Conservation (phyloP, 2,797 vertebrate species). For the Arrhamphus sclerolepis region DNA sequence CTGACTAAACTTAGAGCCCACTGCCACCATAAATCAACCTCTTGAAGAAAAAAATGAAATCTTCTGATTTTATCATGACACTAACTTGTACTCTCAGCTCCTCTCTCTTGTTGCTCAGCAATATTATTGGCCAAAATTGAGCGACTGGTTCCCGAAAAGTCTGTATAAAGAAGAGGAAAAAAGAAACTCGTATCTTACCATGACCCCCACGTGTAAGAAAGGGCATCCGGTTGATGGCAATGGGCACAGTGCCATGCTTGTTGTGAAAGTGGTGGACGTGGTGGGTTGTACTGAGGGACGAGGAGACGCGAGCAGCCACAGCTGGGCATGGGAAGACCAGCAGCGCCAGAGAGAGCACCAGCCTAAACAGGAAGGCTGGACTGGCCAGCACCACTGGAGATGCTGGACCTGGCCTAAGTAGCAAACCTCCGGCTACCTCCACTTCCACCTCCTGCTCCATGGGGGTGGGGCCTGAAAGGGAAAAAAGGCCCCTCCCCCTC, state of each 20-base stretch:
- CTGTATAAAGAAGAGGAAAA: neutral
- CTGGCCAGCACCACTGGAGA: slow-evolving; percentile 75
- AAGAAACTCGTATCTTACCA: slow-evolving; percentile 82
- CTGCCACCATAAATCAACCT: slow-evolving; percentile 45
- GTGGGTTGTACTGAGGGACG: slow-evolving; percentile 94
- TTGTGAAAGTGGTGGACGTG: slow-evolving; percentile 97
- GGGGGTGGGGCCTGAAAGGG: slow-evolving; percentile 65
- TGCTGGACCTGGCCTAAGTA: slow-evolving; percentile 54
- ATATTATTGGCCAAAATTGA: slow-evolving; percentile 4
- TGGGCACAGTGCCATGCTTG: slow-evolving; percentile 95
- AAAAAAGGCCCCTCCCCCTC: slow-evolving; percentile 77
- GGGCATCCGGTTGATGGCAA: slow-evolving; percentile 97
- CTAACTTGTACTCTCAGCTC: neutral
- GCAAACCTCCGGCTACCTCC: slow-evolving; percentile 64
- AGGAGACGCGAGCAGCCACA: slow-evolving; percentile 90
- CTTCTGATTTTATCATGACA: slow-evolving; percentile 15
- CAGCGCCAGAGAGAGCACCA: slow-evolving; percentile 79
- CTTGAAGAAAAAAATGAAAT: slow-evolving; percentile 46
- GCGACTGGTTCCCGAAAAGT: neutral
- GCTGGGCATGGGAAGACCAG: slow-evolving; percentile 84
- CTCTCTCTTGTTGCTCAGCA: neutral
- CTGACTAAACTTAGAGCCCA: slow-evolving; percentile 45
- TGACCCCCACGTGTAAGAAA: slow-evolving; percentile 93
- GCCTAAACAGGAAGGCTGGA: slow-evolving; percentile 74
- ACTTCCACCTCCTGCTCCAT: slow-evolving; percentile 67